Evolutionary conservation across 2,113 vertebrate genomes (phyloP), one percentile per base, ranked within the genome.

Genomic region (Gasterosteus aculeatus): DNA sequence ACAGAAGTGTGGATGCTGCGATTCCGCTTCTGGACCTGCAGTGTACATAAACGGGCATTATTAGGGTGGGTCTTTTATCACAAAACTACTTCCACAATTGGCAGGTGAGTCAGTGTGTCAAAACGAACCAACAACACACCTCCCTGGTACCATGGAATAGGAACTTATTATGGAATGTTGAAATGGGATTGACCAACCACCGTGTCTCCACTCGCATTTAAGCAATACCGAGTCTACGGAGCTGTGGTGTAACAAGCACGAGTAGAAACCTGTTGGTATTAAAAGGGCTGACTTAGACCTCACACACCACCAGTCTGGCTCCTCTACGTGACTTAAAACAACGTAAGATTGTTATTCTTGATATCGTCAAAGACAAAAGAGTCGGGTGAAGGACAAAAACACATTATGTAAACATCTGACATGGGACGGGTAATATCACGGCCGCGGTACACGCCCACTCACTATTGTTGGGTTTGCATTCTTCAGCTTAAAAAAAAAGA

Each of bases 91-190:
- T 85, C 74, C 58, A 87, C 72, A 80, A 70, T 46, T 69, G 38
- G 63, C 65, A 80, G 82, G 82, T 89, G 84, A 77, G 67, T 85
- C 84, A 89, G 42, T 56, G n/a, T 62, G 59, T 69, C 60, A 56
- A 42, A 82, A 15, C 70, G 72, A 85, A 82, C 51, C 72, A 16
- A 15, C 41, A 35, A 15, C 67, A 51, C 47, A 33, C 70, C 77
- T 54, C 80, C 75, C 82, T 49, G 53, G 51, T 42, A 41, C 91
- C 88, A 66, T 68, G 84, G 90, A 92, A 91, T 57, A 88, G 87
- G 87, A 92, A 91, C 39, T 79, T 31, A 72, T 79, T 76, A 29
- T 7, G 81, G 80, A 79, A 85, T 85, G 83, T 80, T 67, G 77
- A 85, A 87, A 85, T 7, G 38, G 67, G 44, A 65, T 83, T 67